These are phyloP conservation scores for Sturnira hondurensis DNA, from an alignment of 2,113 vertebrate genomes.

Conservation along the genomic window DNA sequence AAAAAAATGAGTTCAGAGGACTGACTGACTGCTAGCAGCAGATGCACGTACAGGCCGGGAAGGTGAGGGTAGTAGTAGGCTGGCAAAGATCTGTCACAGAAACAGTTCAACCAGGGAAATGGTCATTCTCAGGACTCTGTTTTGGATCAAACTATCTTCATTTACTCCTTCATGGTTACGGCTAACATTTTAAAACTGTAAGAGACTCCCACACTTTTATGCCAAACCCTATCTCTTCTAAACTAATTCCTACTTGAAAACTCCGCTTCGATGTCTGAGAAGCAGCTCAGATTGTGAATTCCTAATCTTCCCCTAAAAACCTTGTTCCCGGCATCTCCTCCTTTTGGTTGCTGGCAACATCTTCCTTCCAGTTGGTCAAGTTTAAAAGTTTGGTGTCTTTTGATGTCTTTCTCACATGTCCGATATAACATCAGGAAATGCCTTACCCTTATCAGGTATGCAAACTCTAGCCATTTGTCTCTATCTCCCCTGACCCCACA, in stretches of 20 bases:
- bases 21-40: not conserved
- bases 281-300: not conserved
- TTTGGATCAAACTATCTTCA: not conserved
- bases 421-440: not conserved
- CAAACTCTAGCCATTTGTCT: not conserved
- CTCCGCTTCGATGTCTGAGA: not conserved
- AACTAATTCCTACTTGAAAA: not conserved
- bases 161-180: not conserved
- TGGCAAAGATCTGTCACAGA: not conserved
- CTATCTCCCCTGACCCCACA: not conserved
- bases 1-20: not conserved
- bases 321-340: not conserved
- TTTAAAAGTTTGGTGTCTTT: not conserved
- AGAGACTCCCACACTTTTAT: not conserved
- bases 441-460: not conserved
- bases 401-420: not conserved
- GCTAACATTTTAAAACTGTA: not conserved
- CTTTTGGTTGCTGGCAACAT: not conserved
- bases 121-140: not conserved
- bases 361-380: not conserved
- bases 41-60: not conserved
- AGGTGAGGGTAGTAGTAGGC: not conserved
- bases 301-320: not conserved
- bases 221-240: not conserved
- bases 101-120: not conserved